Evolutionary conservation across 1,140 invertebrate genomes (phyloP), one percentile per base, ranked within the genome.

Genomic region (Sitobion miscanthi): DNA sequence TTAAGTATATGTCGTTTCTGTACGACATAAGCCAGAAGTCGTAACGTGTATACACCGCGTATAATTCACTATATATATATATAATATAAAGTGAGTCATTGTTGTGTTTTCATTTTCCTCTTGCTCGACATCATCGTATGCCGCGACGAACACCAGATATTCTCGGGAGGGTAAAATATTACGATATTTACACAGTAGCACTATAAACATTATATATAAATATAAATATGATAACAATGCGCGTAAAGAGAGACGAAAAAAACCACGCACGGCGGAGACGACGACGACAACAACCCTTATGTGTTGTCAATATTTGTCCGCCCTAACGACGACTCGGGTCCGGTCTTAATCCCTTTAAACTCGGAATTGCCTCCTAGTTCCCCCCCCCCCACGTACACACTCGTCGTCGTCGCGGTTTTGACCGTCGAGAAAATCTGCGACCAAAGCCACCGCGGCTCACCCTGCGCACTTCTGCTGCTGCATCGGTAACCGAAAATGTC

Each of bases 341-440:
- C 91, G 45, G 77, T 82, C 21, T 92, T 92, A 92, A 92, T 92
- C 91, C 91, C 9, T 92, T 92, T 92, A 92, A 25, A 30, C 42
- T 4, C 35, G 47, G 38, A 91, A 77, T 82, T 77, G 38, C 0
- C 77, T 38, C 2, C 17, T 11, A 25, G 5, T 23, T 1, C 35
- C 35, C 0, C 77, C 21, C 35, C n/a, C 14, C 47, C 14, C 14
- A 49, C 11, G 42, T 42, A 42, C 49, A 3, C 52, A 54, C 52
- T 54, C 4, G 14, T 2, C 14, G 30, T 77, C 42, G 42, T 42
- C 42, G 42, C 3, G 1, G 38, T 42, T 77, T n/a, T n/a, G 62
- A 6, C n/a, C 62, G n/a, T 35, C 5, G 14, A 77, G 62, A 77
- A 77, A 77, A 77, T 30, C 30, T 69, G 14, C 4, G 62, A 77